Evolutionary conservation across 2,888 invertebrate species (phyloP), one percentile per base, ranked within the genome.

Genomic region (Macropis europaea): DNA sequence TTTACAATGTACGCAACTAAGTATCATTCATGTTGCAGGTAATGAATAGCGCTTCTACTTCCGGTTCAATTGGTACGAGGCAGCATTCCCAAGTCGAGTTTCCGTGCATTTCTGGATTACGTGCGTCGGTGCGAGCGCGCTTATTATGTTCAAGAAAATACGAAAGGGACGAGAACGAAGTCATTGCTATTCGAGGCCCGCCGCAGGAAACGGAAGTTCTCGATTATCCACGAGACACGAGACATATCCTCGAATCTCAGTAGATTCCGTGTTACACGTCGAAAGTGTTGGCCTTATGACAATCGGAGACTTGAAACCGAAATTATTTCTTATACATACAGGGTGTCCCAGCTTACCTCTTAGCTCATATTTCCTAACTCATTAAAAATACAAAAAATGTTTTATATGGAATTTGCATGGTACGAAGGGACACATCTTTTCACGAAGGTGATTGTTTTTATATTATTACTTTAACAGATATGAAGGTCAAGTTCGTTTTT

Each of bases 141-240:
- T 67, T 45, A 61, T 76, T 68, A 59, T 63, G 57, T 64, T 30
- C 48, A 66, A 36, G 69, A 69, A 72, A 63, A 63, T 52, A 60
- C 62, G 72, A 52, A 75, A 67, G 60, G 72, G 61, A 68, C 71
- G 69, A 66, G 70, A 74, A 63, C 61, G 57, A 52, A 81, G 76
- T 84, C 87, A 86, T 87, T 88, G 84, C 83, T 84, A 87, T 85
- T 87, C 87, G 82, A 81, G 83, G 63, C 63, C 76, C 63, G 71
- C 61, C 79, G 74, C 84, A 82, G 88, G 87, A 87, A 88, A 86
- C 88, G 88, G 87, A 88, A 87, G 84, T 81, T 82, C 78, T 80
- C 80, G 78, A 87, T 88, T 88, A 86, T 81, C 77, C 76, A 36
- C 56, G 63, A 66, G 75, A 74, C 72, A 73, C 81, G 68, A 66